Evolutionary conservation across 1,140 invertebrate genomes (phyloP).

Genomic region (Xylocopa sonorina): DNA sequence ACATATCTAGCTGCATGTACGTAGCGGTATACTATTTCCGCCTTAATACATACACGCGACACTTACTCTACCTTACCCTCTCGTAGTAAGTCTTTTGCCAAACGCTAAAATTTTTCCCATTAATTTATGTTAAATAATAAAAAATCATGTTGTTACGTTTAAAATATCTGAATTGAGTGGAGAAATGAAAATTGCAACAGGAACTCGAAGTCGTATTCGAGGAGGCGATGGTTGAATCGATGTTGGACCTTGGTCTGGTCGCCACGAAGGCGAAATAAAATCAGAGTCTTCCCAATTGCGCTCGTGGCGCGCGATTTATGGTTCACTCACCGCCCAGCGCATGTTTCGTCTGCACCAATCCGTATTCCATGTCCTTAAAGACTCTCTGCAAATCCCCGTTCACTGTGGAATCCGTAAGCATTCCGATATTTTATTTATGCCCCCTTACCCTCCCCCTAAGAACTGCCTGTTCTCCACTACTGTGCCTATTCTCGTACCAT

Average conservation of each 20-base stretch:
- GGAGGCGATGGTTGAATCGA: slow-evolving; percentile 66
- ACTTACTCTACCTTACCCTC: too few species aligned
- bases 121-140: too few species aligned
- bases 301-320: slow-evolving; percentile 68
- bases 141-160: neutral
- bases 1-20: slow-evolving; percentile 14
- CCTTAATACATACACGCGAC: too few species aligned
- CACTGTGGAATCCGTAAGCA: slow-evolving; percentile 49
- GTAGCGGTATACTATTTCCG: neutral
- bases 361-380: slow-evolving; percentile 44
- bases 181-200: slow-evolving; percentile 69
- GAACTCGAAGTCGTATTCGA: slow-evolving; percentile 59
- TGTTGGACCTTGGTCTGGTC: slow-evolving; percentile 64
- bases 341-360: slow-evolving; percentile 53
- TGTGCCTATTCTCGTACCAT: neutral
- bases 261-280: slow-evolving; percentile 67
- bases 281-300: slow-evolving; percentile 65
- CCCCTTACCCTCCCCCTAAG: neutral
- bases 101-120: neutral
- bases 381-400: slow-evolving; percentile 30
- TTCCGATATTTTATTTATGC: slow-evolving; percentile 8
- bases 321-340: slow-evolving; percentile 58
- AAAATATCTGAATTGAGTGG: slow-evolving; percentile 44
- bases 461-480: neutral
- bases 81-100: neutral